phyloP scores from a whole-genome alignment of 2,113 vertebrate species.

The Dasyurus viverrinus region DNA sequence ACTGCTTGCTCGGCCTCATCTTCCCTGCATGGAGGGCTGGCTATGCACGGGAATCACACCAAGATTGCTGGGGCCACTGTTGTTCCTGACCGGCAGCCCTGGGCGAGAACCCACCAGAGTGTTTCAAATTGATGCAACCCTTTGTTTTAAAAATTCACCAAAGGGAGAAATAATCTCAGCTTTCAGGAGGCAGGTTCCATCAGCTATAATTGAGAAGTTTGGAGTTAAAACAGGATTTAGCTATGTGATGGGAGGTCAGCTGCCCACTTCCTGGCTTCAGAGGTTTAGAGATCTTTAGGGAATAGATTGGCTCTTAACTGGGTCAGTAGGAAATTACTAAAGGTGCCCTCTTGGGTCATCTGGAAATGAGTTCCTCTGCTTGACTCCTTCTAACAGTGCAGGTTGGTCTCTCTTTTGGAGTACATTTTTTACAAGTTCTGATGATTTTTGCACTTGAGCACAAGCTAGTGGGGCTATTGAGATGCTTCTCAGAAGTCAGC shows the following conservation, averaged over 20 bases:
- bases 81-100: background rate
- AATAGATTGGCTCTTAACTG: conserved; percentile 17
- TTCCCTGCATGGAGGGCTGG: conserved; percentile 10
- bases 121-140: background rate
- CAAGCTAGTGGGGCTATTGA: conserved; percentile 39
- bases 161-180: background rate
- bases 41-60: background rate
- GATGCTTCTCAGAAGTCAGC: background rate
- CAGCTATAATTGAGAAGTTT: conserved; percentile 20
- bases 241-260: background rate
- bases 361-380: background rate
- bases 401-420: conserved; percentile 13
- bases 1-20: background rate
- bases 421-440: conserved; percentile 21
- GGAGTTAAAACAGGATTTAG: conserved; percentile 26
- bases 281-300: background rate
- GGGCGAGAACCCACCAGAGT: background rate
- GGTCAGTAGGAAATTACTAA: conserved; percentile 30
- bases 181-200: conserved; percentile 17
- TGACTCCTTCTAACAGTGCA: background rate
- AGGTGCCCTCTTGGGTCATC: background rate
- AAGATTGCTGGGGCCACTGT: background rate
- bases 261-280: background rate
- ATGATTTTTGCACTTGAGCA: conserved; percentile 33
- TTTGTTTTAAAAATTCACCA: conserved; percentile 45